Evolutionary conservation across 2,797 vertebrate species (phyloP).

Genomic region (Trichosurus vulpecula): DNA sequence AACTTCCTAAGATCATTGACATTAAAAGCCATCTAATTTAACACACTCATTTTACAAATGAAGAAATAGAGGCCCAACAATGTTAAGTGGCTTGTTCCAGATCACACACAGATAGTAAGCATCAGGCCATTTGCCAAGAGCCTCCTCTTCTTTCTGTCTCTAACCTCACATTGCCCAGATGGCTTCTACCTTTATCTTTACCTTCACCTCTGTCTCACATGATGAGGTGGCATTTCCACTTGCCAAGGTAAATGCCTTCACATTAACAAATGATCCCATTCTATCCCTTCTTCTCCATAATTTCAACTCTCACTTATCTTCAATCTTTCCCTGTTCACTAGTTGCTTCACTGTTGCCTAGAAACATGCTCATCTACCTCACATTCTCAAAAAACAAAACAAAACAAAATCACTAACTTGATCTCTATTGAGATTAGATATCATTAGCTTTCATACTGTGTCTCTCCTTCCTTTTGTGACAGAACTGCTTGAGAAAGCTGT

Average conservation of each 20-base stretch:
- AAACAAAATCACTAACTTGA: background rate
- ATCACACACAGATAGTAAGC: background rate
- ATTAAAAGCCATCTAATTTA: background rate
- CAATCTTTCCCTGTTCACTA: background rate
- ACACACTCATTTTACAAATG: background rate
- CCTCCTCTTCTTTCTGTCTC: background rate
- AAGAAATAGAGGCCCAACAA: background rate
- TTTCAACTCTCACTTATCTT: background rate
- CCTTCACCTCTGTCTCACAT: background rate
- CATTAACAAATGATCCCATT: background rate
- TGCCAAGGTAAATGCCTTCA: background rate
- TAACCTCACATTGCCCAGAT: background rate
- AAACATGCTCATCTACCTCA: background rate
- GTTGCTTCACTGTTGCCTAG: background rate
- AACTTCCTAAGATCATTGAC: background rate
- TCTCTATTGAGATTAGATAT: background rate
- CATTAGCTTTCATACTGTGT: background rate
- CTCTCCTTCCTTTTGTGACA: background rate
- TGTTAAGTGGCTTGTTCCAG: background rate
- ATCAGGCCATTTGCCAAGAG: background rate
- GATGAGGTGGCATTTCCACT: background rate
- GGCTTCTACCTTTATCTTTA: background rate
- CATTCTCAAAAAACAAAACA: background rate
- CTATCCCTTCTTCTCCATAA: background rate
- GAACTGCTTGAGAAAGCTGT: background rate